phyloP scores from a whole-genome alignment of 2,888 invertebrate species.

The Drosophila hamatofila region DNA sequence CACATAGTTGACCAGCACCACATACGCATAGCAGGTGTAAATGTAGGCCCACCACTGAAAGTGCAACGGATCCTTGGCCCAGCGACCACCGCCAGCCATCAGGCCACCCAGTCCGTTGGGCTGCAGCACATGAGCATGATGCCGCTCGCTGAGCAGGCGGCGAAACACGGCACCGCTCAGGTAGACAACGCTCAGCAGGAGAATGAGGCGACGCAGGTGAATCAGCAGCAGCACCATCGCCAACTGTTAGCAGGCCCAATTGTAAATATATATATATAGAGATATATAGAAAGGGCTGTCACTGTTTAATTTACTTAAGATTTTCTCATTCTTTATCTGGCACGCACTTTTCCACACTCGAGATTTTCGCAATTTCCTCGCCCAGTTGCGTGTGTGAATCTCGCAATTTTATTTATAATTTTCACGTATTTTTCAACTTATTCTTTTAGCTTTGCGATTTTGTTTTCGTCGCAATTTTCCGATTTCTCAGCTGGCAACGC shows the following conservation, averaged over 20 bases:
- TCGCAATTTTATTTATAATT: conserved; percentile 43
- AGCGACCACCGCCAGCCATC: conserved; percentile 18
- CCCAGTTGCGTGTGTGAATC: conserved; percentile 11
- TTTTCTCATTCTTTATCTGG: conserved; percentile 15
- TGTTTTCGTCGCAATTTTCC: conserved; percentile 60
- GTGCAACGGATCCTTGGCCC: conserved; percentile 77
- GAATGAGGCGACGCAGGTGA: conserved; percentile 84
- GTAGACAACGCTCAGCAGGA: conserved; percentile 83
- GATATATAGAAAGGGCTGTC: conserved; percentile 1
- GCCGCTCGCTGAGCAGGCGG: conserved; percentile 79
- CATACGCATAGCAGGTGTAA: conserved; percentile 82
- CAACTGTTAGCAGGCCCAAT: conserved; percentile 22
- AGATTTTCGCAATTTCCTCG: conserved; percentile 36
- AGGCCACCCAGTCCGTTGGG: conserved; percentile 65
- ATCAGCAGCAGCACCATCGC: conserved; percentile 83
- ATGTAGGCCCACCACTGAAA: conserved; percentile 85
- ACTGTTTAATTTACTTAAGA: conserved; percentile 2
- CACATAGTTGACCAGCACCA: conserved; percentile 82
- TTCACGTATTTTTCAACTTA: neutral
- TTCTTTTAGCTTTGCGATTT: conserved; percentile 43
- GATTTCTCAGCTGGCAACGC: conserved; percentile 53
- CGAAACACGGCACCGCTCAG: conserved; percentile 82
- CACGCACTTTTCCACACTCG: conserved; percentile 34
- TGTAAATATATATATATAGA: neutral
- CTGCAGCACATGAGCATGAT: conserved; percentile 75